These are phyloP conservation scores for Agonopterix subpropinquella DNA, from an alignment of 2,888 invertebrate genomes.

Conservation along the genomic window DNA sequence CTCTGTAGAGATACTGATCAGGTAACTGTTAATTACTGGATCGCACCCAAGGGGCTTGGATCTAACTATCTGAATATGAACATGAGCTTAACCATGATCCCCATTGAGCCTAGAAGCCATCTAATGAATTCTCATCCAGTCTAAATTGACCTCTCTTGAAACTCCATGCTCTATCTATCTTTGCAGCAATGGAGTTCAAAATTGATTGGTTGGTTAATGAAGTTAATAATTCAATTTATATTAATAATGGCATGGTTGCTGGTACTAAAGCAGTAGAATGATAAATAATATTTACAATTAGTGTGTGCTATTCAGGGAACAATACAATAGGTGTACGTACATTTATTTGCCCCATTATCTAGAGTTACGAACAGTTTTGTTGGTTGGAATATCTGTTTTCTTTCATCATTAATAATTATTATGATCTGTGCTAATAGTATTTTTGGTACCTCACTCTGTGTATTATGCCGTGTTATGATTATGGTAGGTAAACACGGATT, in stretches of 20 bases:
- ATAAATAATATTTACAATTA: conserved; percentile 31
- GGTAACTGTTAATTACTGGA: conserved; percentile 41
- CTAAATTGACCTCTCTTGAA: conserved; percentile 9
- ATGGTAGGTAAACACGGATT: too few relatives aligned
- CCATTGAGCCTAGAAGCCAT: conserved; percentile 19
- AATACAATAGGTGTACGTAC: conserved; percentile 29
- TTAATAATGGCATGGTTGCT: conserved; percentile 26
- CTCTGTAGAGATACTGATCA: conserved; percentile 26
- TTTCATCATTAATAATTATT: conserved; percentile 7
- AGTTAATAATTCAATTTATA: conserved; percentile 33
- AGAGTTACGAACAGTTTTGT: conserved; percentile 12
- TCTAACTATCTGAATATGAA: conserved; percentile 16
- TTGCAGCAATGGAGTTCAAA: conserved; percentile 7
- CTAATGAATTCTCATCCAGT: conserved; percentile 16
- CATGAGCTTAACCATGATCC: conserved; percentile 24
- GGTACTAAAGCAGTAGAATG: conserved; percentile 23
- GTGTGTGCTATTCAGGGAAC: conserved; percentile 25
- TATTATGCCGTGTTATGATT: too few relatives aligned
- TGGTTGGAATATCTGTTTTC: conserved; percentile 2
- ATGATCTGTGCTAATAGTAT: conserved; percentile 8
- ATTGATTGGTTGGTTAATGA: conserved; percentile 15
- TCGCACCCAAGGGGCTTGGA: conserved; percentile 33
- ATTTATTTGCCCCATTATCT: conserved; percentile 25
- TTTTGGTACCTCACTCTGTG: not conserved
- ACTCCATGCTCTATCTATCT: not conserved